Base-by-base conservation (phyloP, 2,113 vertebrate species). In the Leucosticte australis region DNA sequence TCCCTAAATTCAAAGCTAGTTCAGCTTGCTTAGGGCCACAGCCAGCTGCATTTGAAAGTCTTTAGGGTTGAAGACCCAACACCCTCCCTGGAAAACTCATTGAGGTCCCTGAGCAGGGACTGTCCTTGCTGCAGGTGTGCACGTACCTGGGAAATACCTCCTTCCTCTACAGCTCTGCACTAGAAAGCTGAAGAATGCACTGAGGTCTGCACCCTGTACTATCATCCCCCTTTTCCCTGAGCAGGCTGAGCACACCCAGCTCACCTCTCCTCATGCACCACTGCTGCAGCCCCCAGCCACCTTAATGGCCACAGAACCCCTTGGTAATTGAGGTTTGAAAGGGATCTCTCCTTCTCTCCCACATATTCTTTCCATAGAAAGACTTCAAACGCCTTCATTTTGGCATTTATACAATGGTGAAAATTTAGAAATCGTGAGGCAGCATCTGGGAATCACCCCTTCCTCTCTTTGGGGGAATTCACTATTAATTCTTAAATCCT, bases 161-260 rank as follows among this genome's bases (percentile, higher is more conserved):
- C 31, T 2, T 16, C 26, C 88, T 41, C 46, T 30, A 3, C 9
- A 55, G 75, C 10, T 11, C 70, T 44, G 17, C n/a, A 0, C 2
- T 10, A 21, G 1, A 12, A 53, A 63, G 31, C 0, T 1, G 1
- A 44, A 42, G 41, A 23, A 60, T 1, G 3, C 7, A 13, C 19
- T 16, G 41, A 37, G 33, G 24, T 46, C 24, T 41, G 9, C 56
- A 46, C 3, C 24, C 31, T 28, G 13, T 7, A 9, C 28, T 22
- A 1, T 1, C 28, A 47, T 15, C 10, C 7, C 73, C 26, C 30
- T 68, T 7, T 17, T 13, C 2, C 1, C 20, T 19, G 22, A 44
- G 15, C 57, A 22, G 27, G 47, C 68, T 64, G 68, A 74, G 46
- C 83, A 60, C 0, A 8, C 11, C 23, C 67, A 80, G 20, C 77